phyloP scores from a whole-genome alignment of 2,888 invertebrate species.

The Atherix ibis region DNA sequence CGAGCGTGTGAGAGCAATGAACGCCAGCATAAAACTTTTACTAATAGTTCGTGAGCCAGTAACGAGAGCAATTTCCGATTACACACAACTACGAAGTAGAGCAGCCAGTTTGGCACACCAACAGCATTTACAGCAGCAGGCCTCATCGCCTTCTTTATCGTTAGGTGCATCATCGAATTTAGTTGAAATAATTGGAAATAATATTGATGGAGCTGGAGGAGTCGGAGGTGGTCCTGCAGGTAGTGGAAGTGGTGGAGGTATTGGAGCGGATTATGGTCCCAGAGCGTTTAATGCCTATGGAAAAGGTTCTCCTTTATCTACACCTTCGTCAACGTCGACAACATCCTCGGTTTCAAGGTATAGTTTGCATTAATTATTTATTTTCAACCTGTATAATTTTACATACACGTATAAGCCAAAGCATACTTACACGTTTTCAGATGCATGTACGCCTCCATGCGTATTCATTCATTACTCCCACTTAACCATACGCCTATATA shows the following conservation, averaged over 20 bases:
- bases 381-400: too few species aligned
- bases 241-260: not conserved
- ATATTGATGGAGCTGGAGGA: too few species aligned
- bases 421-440: too few species aligned
- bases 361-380: too few species aligned
- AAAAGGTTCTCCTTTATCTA: not conserved
- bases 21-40: conserved; percentile 76
- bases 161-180: conserved; percentile 14
- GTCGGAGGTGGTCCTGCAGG: not conserved
- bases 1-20: conserved; percentile 85
- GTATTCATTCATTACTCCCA: too few species aligned
- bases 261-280: not conserved
- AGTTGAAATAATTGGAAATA: not conserved
- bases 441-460: too few species aligned
- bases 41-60: conserved; percentile 93
- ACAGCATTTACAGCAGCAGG: conserved; percentile 87
- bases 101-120: conserved; percentile 40
- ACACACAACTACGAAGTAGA: conserved; percentile 78
- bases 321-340: not conserved
- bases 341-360: not conserved
- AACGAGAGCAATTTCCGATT: conserved; percentile 90
- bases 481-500: too few species aligned
- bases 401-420: too few species aligned
- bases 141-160: conserved; percentile 55
- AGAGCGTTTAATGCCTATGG: not conserved